Evolutionary conservation across 2,113 vertebrate species (phyloP).

Genomic region (Elephas maximus): DNA sequence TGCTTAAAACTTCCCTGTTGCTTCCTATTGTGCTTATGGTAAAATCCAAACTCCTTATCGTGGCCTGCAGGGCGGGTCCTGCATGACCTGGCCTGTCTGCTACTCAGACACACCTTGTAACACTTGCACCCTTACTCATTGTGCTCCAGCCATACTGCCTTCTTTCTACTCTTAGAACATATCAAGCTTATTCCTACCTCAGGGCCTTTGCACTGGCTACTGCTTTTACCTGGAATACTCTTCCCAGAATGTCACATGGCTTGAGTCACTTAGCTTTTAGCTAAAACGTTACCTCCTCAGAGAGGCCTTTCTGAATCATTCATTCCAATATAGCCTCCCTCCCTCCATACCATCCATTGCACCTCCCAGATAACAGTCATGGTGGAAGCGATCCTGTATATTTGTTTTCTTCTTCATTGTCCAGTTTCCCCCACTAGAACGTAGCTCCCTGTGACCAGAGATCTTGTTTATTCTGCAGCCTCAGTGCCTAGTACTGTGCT

Average conservation of each 20-base stretch:
- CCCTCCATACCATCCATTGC: neutral
- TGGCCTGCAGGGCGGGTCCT: too few species aligned
- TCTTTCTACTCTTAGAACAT: neutral
- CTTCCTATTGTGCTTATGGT: neutral
- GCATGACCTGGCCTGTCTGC: neutral
- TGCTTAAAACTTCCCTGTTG: neutral
- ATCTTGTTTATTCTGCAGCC: neutral
- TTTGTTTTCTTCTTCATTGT: neutral
- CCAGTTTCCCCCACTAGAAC: neutral
- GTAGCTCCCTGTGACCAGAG: neutral
- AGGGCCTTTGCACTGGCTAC: neutral
- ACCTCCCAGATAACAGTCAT: neutral
- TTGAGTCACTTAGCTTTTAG: neutral
- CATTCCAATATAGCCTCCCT: neutral
- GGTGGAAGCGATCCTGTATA: neutral
- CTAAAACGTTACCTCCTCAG: neutral
- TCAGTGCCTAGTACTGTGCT: neutral
- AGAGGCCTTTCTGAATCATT: neutral
- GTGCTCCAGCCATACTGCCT: neutral
- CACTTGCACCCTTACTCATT: rapidly evolving
- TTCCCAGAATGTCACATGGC: neutral
- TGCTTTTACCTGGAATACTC: neutral
- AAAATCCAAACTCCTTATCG: too few species aligned
- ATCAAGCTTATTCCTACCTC: neutral
- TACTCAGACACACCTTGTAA: neutral